These are phyloP conservation scores for Lypha dubia DNA, from an alignment of 2,888 invertebrate genomes.

Conservation along the genomic window DNA sequence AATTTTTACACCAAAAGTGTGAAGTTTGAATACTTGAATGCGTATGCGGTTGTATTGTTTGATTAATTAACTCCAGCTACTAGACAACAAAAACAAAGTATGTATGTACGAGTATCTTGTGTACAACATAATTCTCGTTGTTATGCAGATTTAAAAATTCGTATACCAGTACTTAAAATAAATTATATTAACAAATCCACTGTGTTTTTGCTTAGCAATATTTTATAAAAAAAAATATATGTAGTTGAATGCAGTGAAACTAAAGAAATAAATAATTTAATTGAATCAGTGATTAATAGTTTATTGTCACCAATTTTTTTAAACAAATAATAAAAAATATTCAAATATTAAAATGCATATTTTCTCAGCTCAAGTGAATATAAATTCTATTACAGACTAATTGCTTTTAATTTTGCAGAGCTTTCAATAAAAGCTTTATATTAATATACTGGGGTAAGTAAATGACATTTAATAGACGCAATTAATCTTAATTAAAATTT, in stretches of 20 bases:
- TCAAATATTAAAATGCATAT: neutral
- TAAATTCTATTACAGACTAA: neutral
- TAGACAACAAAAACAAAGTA: conserved; percentile 46
- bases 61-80: conserved; percentile 65
- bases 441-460: conserved; percentile 34
- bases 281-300: conserved; percentile 15
- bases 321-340: neutral
- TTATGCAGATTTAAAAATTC: conserved; percentile 44
- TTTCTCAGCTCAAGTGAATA: neutral
- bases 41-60: conserved; percentile 26
- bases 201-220: conserved; percentile 1
- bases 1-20: conserved; percentile 26
- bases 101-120: no score
- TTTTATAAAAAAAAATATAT: conserved; percentile 10
- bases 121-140: conserved; percentile 43
- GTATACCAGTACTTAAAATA: neutral
- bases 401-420: neutral
- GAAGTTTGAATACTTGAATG: conserved; percentile 2
- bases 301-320: neutral
- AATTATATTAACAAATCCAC: conserved; percentile 30
- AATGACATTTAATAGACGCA: neutral
- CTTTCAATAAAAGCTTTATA: neutral
- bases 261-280: neutral
- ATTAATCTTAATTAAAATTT: neutral
- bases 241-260: neutral